Evolutionary conservation across 2,888 invertebrate species (phyloP).

Genomic region (Ectemnius lituratus): DNA sequence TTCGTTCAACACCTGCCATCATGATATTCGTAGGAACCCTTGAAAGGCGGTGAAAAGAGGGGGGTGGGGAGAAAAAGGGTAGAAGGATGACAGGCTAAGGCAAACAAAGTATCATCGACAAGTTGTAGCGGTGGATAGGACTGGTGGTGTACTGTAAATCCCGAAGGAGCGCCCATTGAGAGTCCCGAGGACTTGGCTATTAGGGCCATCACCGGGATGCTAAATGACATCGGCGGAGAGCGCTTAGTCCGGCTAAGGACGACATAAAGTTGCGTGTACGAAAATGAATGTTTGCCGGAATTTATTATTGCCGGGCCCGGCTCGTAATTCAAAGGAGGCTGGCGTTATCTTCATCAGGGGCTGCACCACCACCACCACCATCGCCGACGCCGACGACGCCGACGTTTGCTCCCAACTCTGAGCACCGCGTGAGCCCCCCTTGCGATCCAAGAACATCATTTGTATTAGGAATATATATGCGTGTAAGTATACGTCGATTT

Average conservation of each 20-base stretch:
- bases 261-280: conserved; percentile 77
- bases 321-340: conserved; percentile 76
- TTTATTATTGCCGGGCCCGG: conserved; percentile 76
- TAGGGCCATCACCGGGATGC: conserved; percentile 75
- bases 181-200: conserved; percentile 66
- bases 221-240: conserved; percentile 75
- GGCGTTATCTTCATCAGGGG: conserved; percentile 78
- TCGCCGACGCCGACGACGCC: not conserved
- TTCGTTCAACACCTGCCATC: conserved; percentile 28
- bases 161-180: conserved; percentile 60
- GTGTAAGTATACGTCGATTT: not conserved
- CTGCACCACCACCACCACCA: conserved; percentile 62
- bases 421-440: conserved; percentile 67
- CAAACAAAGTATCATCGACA: conserved; percentile 55
- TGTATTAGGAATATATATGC: conserved; percentile 55
- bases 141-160: conserved; percentile 55
- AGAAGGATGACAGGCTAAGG: conserved; percentile 17
- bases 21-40: conserved; percentile 19
- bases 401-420: conserved; percentile 22
- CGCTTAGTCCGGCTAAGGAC: conserved; percentile 75
- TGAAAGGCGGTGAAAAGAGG: not conserved
- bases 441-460: conserved; percentile 58
- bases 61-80: not conserved
- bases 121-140: conserved; percentile 30
- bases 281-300: conserved; percentile 78